Base-by-base conservation (phyloP, 2,797 vertebrate genomes). In the Micrastur ruficollis region DNA sequence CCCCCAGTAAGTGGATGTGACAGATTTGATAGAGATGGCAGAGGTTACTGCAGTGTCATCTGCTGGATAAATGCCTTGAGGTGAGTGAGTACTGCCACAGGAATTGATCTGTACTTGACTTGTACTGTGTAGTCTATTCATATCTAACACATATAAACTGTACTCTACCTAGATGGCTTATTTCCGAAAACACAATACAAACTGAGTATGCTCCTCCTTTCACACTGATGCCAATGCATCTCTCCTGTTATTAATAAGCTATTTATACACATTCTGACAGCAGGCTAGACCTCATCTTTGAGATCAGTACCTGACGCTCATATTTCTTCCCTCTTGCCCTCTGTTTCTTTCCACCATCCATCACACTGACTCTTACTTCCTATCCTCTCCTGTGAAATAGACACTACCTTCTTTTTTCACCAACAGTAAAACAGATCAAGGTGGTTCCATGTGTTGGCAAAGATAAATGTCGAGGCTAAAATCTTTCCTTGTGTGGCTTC, bases 351-450 rank as follows among this genome's bases (percentile, higher is more conserved):
- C 82, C 68, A 81, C 89, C 92, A 96, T 96, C 89, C 89, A 95
- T 97, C 96, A 97, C 81, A 26, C 58, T 97, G 96, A 96, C 97
- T 97, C 79, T 65, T 96, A 96, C 90, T 96, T 97, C 97, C 96
- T 97, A 96, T 91, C 55, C 75, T 96, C 66, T 95, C 79, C 91
- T 96, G 81, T 97, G 96, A 96, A 97, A 97, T 86, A 89, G 92
- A 94, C 94, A 96, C 93, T 95, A 86, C 92, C 89, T 94, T 94
- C 70, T 90, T 96, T 96, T 97, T 96, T 94, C 93, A 95, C 67
- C 82, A 74, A 84, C 72, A 75, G 62, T 87, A 96, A 96, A 96
- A 86, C 72, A 93, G 91, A 96, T 94, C 96, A 97, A 96, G 89
- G 93, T 85, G 79, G 70, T 73, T 95, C 44, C 80, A 86, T 88